phyloP scores from a whole-genome alignment of 2,888 invertebrate species.

The Neocrepidodera transversa region DNA sequence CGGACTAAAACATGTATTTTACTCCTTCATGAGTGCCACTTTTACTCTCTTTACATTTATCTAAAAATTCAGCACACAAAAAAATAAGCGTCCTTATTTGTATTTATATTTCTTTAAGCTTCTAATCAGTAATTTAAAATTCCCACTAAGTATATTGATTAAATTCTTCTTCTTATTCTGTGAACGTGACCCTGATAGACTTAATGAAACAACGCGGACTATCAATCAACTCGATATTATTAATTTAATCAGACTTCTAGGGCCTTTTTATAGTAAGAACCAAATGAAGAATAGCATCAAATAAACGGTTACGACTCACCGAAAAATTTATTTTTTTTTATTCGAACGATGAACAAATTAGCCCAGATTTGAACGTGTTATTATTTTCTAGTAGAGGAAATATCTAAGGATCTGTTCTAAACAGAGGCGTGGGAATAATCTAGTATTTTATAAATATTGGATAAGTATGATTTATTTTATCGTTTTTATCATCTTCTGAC shows the following conservation, averaged over 20 bases:
- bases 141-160: no score
- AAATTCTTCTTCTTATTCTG: not conserved
- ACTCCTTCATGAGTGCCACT: no score
- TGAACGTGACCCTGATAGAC: not conserved
- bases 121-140: no score
- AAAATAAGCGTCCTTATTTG: no score
- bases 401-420: not conserved
- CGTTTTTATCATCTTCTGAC: no score
- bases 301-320: conserved; percentile 22
- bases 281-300: conserved; percentile 18
- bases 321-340: conserved; percentile 14
- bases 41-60: no score
- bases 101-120: no score
- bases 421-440: conserved; percentile 6
- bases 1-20: no score
- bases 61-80: no score
- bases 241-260: conserved; percentile 22
- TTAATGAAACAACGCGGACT: not conserved
- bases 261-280: not conserved
- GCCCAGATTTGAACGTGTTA: conserved; percentile 16
- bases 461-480: no score
- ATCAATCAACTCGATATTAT: conserved; percentile 23
- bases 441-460: no score
- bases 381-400: conserved; percentile 10
- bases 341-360: conserved; percentile 18